phyloP scores from a whole-genome alignment of 2,113 vertebrate genomes.

The Sciurus niger region DNA sequence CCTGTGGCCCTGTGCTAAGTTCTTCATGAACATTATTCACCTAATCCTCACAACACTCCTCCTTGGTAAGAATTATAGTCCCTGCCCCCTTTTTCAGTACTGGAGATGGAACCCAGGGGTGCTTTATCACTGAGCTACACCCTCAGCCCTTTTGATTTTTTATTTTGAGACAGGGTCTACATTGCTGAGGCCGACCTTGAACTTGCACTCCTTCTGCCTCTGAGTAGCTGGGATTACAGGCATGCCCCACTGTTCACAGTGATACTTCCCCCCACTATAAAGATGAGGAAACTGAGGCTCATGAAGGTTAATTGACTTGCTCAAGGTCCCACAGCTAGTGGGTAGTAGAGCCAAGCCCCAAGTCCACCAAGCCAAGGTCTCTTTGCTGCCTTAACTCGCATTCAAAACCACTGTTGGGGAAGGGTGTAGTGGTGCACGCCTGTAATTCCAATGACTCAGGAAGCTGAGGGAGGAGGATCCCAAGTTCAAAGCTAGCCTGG shows the following conservation, averaged over 20 bases:
- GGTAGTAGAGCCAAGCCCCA: background rate
- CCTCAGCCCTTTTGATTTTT: background rate
- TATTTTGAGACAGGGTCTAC: background rate
- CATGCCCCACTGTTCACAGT: no score
- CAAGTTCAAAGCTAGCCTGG: no score
- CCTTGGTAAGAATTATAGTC: background rate
- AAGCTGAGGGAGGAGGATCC: no score
- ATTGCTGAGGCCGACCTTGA: background rate
- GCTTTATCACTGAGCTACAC: background rate
- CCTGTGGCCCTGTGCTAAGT: background rate
- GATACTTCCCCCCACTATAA: background rate
- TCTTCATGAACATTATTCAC: background rate
- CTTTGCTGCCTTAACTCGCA: background rate
- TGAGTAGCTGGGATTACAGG: no score
- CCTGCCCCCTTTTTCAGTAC: background rate
- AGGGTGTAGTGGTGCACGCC: no score
- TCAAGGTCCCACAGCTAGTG: background rate
- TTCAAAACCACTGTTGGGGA: background rate
- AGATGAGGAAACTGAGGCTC: conserved; percentile 26
- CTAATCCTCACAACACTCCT: background rate
- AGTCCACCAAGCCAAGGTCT: background rate
- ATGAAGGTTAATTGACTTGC: background rate
- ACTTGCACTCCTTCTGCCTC: no score
- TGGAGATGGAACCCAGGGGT: background rate
- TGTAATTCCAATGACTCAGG: no score